These are phyloP conservation scores for Otocyon megalotis DNA, from an alignment of 2,113 vertebrate species.

Conservation along the genomic window DNA sequence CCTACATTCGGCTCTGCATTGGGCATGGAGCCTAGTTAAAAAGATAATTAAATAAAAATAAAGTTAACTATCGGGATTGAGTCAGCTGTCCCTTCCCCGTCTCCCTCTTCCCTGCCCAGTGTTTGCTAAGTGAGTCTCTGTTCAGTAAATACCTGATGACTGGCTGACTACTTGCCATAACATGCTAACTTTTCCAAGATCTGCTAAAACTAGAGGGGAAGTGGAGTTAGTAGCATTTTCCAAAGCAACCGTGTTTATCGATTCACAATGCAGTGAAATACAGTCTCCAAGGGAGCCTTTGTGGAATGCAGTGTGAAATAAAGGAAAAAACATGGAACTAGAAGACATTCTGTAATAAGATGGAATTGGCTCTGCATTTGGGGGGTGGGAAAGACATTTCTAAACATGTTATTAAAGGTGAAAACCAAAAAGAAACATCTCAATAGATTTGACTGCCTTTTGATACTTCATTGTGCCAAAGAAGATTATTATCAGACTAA, in stretches of 20 bases:
- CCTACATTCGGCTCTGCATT: neutral
- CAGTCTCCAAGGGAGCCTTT: neutral
- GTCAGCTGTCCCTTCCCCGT: neutral
- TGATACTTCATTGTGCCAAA: constrained; percentile 52
- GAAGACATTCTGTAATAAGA: constrained; percentile 10
- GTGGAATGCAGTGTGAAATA: neutral
- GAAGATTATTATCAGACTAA: constrained; percentile 55
- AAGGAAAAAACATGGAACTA: neutral
- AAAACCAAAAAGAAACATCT: constrained; percentile 57
- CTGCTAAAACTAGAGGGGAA: neutral
- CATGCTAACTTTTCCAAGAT: neutral
- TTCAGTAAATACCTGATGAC: neutral
- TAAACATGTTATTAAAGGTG: constrained; percentile 49
- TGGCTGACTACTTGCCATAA: neutral
- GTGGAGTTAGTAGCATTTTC: neutral
- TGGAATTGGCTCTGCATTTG: neutral
- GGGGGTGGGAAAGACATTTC: neutral
- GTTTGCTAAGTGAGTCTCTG: neutral
- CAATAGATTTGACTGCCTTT: constrained; percentile 23
- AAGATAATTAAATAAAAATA: neutral
- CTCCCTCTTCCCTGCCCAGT: neutral
- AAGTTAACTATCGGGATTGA: neutral
- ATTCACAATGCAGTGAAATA: neutral
- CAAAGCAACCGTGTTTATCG: neutral
- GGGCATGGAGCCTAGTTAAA: neutral